Evolutionary conservation across 2,888 invertebrate species (phyloP).

Genomic region (Eueremaeus valkanovi): DNA sequence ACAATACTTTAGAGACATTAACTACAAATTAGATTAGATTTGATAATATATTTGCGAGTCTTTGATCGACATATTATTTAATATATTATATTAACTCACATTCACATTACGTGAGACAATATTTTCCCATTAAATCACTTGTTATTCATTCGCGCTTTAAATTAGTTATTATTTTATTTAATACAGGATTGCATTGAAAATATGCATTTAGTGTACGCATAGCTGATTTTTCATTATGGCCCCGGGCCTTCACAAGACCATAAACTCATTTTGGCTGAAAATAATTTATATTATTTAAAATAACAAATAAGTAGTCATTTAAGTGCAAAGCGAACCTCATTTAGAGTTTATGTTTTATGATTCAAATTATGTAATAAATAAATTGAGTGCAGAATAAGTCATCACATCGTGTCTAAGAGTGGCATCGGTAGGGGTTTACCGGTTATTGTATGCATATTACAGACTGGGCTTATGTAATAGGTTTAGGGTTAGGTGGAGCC

Average conservation of each 20-base stretch:
- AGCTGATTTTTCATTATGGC: not conserved
- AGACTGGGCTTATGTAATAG: not conserved
- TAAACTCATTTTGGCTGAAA: not conserved
- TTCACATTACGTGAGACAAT: not conserved
- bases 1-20: slow-evolving; percentile 1
- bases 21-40: slow-evolving; percentile 24
- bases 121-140: not conserved
- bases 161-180: not conserved
- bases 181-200: not conserved
- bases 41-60: not conserved
- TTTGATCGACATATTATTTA: slow-evolving; percentile 12
- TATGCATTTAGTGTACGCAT: not conserved
- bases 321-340: not conserved
- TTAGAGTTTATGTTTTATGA: not conserved
- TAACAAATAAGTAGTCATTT: slow-evolving; percentile 1
- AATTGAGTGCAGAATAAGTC: not conserved
- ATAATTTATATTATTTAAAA: not conserved
- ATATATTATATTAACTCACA: not conserved
- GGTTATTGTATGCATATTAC: not conserved
- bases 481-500: not conserved
- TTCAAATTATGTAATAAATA: not conserved
- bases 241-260: not conserved
- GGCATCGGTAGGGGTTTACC: slow-evolving; percentile 6
- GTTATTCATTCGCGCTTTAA: not conserved
- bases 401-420: not conserved